Conservation (phyloP, 2,888 invertebrate species). For the Agrochola litura region DNA sequence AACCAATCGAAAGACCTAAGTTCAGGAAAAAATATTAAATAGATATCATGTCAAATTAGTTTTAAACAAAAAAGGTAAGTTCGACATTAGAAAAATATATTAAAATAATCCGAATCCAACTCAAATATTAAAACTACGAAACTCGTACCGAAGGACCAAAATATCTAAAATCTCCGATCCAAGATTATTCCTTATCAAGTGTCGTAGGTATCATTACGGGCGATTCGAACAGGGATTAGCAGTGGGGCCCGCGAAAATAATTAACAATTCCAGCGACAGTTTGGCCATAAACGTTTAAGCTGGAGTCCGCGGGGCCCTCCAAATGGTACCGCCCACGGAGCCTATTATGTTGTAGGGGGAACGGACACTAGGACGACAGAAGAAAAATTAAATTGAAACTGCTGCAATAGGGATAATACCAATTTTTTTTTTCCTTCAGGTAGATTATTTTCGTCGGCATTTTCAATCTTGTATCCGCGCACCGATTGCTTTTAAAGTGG, state of each 20-base stretch:
- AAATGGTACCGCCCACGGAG: conserved; percentile 58
- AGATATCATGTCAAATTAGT: neutral
- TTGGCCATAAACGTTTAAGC: conserved; percentile 65
- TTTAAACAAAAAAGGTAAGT: neutral
- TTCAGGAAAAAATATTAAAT: too few relatives aligned
- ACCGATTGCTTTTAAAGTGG: too few relatives aligned
- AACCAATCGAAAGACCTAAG: neutral
- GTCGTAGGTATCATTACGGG: conserved; percentile 53
- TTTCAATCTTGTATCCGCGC: too few relatives aligned
- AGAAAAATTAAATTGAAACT: too few relatives aligned
- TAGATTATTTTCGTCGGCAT: too few relatives aligned
- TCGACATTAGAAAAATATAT: neutral
- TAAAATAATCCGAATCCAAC: neutral
- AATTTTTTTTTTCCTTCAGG: too few relatives aligned
- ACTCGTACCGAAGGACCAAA: conserved; percentile 31
- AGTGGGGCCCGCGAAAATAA: conserved; percentile 62
- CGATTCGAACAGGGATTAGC: conserved; percentile 57
- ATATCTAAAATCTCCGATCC: conserved; percentile 37
- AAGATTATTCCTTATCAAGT: conserved; percentile 55
- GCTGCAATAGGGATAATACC: too few relatives aligned
- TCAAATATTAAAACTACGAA: conserved; percentile 18
- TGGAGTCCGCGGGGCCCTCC: conserved; percentile 55
- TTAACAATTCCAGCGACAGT: conserved; percentile 66
- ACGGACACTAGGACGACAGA: conserved; percentile 26
- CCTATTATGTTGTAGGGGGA: conserved; percentile 57